These are phyloP conservation scores for Lottia scabra DNA, from an alignment of 2,888 invertebrate genomes.

Conservation along the genomic window DNA sequence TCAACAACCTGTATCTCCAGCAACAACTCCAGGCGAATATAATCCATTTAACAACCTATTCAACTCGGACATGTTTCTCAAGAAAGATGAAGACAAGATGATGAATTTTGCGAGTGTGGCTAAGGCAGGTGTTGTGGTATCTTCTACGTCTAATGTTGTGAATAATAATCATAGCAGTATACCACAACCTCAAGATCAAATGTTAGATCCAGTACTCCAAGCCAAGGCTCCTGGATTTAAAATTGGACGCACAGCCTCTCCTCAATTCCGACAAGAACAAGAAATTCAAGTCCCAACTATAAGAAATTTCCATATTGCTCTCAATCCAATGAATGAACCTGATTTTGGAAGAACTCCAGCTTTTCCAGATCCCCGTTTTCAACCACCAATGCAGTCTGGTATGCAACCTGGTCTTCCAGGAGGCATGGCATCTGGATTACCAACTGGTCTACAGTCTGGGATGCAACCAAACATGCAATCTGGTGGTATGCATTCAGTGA, in stretches of 20 bases:
- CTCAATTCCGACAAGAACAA: conserved; percentile 27
- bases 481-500: conserved; percentile 33
- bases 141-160: conserved; percentile 30
- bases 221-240: conserved; percentile 70
- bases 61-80: conserved; percentile 67
- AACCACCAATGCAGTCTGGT: too few species aligned
- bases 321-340: conserved; percentile 20
- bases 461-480: not conserved
- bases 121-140: conserved; percentile 73
- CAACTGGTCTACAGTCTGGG: too few species aligned
- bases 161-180: not conserved
- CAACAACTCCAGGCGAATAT: conserved; percentile 78
- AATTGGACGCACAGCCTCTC: conserved; percentile 39
- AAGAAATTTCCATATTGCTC: conserved; percentile 69
- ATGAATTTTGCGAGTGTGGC: conserved; percentile 81
- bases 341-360: conserved; percentile 55
- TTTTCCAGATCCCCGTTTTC: conserved; percentile 33
- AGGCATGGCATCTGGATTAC: too few species aligned
- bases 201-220: conserved; percentile 60
- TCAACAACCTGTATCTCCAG: conserved; percentile 24
- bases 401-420: too few species aligned
- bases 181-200: not conserved
- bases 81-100: conserved; percentile 67
- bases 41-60: conserved; percentile 85
- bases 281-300: conserved; percentile 85